Evolutionary conservation across 2,888 invertebrate species (phyloP).

Genomic region (Caenorhabditis sinica): DNA sequence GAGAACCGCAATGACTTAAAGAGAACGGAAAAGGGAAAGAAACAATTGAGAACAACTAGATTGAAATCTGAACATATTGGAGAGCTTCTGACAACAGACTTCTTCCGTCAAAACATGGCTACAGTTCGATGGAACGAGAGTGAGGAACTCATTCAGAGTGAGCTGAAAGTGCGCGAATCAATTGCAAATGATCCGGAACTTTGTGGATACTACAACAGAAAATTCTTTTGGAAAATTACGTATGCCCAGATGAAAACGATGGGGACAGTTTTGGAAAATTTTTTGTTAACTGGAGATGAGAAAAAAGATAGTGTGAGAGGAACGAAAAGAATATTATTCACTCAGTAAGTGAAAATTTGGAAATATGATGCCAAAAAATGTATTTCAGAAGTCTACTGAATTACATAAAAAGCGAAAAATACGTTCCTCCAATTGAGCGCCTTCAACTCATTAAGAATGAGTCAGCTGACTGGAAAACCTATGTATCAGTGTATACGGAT

Average conservation of each 20-base stretch:
- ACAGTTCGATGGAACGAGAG: neutral
- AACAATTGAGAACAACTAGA: neutral
- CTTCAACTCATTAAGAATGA: neutral
- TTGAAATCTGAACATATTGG: neutral
- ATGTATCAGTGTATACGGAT: slow-evolving; percentile 2
- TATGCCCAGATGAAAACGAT: slow-evolving; percentile 1
- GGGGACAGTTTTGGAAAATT: neutral
- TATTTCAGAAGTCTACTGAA: slow-evolving; percentile 10
- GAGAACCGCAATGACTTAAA: neutral
- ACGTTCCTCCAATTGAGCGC: slow-evolving; percentile 7
- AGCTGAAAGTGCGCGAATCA: neutral
- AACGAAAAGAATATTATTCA: neutral
- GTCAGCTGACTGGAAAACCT: neutral
- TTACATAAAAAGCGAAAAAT: neutral
- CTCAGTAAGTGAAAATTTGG: neutral
- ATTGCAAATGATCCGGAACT: slow-evolving; percentile 14
- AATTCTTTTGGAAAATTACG: neutral
- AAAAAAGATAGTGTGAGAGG: neutral
- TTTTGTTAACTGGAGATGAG: neutral
- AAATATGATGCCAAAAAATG: too few species aligned
- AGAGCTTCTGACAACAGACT: neutral
- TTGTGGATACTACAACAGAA: slow-evolving; percentile 1
- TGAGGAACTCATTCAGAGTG: neutral
- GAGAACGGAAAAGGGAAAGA: neutral
- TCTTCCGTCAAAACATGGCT: neutral